Conservation (phyloP, 2,797 vertebrate species). For the Eidolon dupreanum region DNA sequence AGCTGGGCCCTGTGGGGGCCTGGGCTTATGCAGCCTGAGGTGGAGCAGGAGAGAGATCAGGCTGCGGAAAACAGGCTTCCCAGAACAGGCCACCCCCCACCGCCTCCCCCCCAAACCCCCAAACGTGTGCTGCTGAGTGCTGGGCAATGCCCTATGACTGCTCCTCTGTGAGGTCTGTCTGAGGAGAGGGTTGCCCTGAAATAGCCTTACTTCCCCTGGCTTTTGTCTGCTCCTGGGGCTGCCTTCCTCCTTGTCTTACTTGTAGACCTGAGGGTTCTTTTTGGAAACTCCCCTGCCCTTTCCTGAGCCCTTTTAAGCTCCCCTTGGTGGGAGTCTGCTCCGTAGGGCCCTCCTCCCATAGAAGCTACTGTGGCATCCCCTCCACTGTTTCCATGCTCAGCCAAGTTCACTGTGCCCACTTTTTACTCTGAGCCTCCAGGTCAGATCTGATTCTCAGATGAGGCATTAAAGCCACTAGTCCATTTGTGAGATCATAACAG, state of each 20-base stretch:
- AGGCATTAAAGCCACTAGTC: background rate
- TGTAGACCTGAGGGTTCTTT: background rate
- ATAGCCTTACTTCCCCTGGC: background rate
- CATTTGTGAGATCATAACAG: background rate
- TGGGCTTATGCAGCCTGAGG: background rate
- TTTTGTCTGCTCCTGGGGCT: background rate
- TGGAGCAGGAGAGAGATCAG: background rate
- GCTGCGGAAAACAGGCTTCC: background rate
- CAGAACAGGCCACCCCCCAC: too few species aligned
- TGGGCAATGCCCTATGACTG: fast-evolving
- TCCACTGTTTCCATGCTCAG: background rate
- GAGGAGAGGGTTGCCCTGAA: background rate
- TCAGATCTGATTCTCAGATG: background rate
- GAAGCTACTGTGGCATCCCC: background rate
- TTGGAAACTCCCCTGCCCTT: background rate
- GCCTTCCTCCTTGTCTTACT: background rate
- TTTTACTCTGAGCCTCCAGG: background rate
- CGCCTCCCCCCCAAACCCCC: background rate
- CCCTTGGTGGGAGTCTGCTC: background rate
- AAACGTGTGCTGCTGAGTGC: background rate
- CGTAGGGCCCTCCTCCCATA: background rate
- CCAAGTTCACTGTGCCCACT: background rate
- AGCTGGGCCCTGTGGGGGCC: too few species aligned
- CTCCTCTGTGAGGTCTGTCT: background rate
- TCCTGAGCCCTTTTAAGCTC: background rate